Conservation (phyloP, 2,888 invertebrate species). For the Zhengitettix transpicula region DNA sequence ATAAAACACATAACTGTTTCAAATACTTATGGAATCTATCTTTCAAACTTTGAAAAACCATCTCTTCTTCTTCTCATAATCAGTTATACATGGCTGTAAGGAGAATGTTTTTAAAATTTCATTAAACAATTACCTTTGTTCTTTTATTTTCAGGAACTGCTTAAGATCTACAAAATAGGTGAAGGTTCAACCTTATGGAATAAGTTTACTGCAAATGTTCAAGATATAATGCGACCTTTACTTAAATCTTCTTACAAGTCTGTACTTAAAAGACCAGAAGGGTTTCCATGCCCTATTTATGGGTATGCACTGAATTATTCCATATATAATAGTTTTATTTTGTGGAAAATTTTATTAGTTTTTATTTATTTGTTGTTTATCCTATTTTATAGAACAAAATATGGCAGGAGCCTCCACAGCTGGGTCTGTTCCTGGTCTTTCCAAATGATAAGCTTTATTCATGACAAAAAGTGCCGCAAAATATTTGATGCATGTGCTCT, state of each 20-base stretch:
- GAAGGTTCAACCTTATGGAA: slow-evolving; percentile 43
- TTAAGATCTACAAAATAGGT: slow-evolving; percentile 40
- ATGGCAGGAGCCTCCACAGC: slow-evolving; percentile 6
- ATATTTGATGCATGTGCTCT: slow-evolving; percentile 53
- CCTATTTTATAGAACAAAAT: slow-evolving; percentile 7
- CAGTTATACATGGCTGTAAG: too few species aligned
- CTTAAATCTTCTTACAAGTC: slow-evolving; percentile 41
- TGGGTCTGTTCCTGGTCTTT: slow-evolving; percentile 44
- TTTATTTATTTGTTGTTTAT: not conserved
- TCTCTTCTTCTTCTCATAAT: too few species aligned
- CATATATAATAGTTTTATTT: not conserved
- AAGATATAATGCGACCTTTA: slow-evolving; percentile 59
- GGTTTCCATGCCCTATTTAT: slow-evolving; percentile 25
- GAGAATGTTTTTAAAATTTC: too few species aligned
- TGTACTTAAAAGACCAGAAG: slow-evolving; percentile 12
- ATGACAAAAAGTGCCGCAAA: slow-evolving; percentile 38
- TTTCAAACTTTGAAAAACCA: too few species aligned
- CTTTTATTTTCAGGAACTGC: slow-evolving; percentile 41
- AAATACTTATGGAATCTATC: too few species aligned
- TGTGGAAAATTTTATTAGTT: not conserved
- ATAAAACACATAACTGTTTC: too few species aligned
- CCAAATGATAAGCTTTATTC: slow-evolving; percentile 44
- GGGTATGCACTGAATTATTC: slow-evolving; percentile 18
- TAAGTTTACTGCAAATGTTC: slow-evolving; percentile 49
- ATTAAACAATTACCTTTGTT: not conserved